Base-by-base conservation (phyloP, 2,113 vertebrate genomes). In the Butorides virescens region DNA sequence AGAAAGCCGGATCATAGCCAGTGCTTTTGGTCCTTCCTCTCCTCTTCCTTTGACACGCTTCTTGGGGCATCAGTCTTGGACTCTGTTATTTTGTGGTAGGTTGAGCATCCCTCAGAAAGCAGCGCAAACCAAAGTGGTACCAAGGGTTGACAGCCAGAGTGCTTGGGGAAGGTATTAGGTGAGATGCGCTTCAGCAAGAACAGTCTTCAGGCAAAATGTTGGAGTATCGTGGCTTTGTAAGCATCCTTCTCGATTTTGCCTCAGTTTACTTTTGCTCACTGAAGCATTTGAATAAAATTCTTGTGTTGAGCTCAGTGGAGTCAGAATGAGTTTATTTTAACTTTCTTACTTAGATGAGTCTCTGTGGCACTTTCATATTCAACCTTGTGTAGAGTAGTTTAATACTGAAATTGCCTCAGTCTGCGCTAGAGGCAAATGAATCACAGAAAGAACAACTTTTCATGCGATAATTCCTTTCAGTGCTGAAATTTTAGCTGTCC, bases 191-290 rank as follows among this genome's bases (percentile, higher is more conserved):
- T 74, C 52, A 39, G 10, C 26, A 36, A 37, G 72, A 86, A 19
- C 23, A 4, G 0, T 39, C 44, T 47, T 47, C 34, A 56, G 47
- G 72, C 34, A 94, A 47, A 72, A 32, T 7, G 6, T 65, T 65
- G 39, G 36, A 49, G 36, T 65, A 25, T 19, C 1, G 4, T 34
- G 15, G 5, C 11, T 44, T 22, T n/a, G 34, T 53, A 20, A 71
- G 39, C 25, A 29, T 61, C 19, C 56, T 62, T 77, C 61, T 74
- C 4, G 0, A 1, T 52, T 94, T 94, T 95, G 80, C 95, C 89
- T 94, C 88, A 55, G 89, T 94, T 97, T 94, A 78, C 91, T 95
- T 91, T 21, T 92, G 66, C 66, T 93, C 29, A 22, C 53, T 91
- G 94, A 76, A 82, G 90, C 88, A 37, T 92, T 94, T 78, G 65